Percentiles rank a stretch among this genome's conserved stretches.
These are phyloP conservation scores for Propithecus perrieri DNA, from an alignment of 2,797 vertebrate species.

Conservation along the genomic window DNA sequence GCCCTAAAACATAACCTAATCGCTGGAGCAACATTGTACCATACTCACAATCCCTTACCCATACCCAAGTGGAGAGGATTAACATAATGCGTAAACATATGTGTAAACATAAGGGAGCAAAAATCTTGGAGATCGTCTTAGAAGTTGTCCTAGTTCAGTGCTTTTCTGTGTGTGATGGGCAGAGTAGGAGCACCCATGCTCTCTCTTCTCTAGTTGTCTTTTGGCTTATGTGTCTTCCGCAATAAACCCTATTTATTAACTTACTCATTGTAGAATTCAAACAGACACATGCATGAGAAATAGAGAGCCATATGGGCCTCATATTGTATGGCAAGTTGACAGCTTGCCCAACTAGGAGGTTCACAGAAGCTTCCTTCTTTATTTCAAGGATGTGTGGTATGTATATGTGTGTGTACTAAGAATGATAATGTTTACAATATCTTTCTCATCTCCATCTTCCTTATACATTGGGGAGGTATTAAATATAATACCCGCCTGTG, in stretches of 20 bases:
- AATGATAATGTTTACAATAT: background rate
- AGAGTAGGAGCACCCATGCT: background rate
- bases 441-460: background rate
- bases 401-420: background rate
- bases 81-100: no score
- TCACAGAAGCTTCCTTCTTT: background rate
- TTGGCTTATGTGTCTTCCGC: background rate
- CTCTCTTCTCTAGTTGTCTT: background rate
- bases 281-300: background rate
- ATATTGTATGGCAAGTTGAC: background rate
- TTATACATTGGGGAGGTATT: background rate
- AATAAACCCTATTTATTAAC: background rate
- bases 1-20: background rate
- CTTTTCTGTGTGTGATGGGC: background rate
- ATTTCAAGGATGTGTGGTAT: background rate
- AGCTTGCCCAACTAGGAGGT: background rate
- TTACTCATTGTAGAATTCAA: background rate
- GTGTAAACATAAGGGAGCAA: no score
- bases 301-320: background rate
- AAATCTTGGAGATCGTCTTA: background rate
- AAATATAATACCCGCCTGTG: rapidly evolving
- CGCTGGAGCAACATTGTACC: background rate
- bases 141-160: background rate
- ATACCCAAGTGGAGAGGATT: background rate
- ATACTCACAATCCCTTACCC: background rate